Conservation (phyloP, 1,140 invertebrate species). For the Drosophila ohnishii region DNA sequence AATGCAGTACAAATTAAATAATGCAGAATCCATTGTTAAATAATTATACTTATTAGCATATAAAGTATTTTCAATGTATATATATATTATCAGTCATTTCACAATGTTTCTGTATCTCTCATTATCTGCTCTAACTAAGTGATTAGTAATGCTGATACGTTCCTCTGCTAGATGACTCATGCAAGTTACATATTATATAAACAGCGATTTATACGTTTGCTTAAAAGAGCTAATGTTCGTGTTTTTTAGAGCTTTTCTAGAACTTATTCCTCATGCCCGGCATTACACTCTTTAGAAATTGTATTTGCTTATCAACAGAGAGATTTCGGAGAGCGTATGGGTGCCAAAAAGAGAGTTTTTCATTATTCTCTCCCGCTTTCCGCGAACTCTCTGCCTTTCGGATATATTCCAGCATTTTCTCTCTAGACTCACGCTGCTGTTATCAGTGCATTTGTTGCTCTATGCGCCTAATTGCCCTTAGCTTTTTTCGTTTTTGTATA, state of each 20-base stretch:
- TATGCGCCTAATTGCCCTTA: constrained; percentile 40
- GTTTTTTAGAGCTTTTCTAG: constrained; percentile 2
- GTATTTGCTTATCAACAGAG: constrained; percentile 39
- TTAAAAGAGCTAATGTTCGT: constrained; percentile 8
- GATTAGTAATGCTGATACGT: constrained; percentile 1
- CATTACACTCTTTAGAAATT: constrained; percentile 23
- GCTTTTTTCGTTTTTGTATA: constrained; percentile 31
- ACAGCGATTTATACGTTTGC: not conserved
- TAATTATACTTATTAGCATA: not conserved
- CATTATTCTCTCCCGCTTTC: constrained; percentile 1
- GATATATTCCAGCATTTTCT: constrained; percentile 28
- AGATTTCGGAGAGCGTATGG: not conserved
- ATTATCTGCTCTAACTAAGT: not conserved
- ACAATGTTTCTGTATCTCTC: not conserved
- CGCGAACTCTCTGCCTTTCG: not conserved
- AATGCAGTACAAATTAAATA: not conserved
- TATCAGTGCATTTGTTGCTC: constrained; percentile 53
- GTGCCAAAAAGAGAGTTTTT: not conserved
- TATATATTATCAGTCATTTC: not conserved
- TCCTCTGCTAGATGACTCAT: constrained; percentile 4
- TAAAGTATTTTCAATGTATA: not conserved
- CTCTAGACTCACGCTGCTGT: constrained; percentile 11
- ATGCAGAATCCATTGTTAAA: not conserved
- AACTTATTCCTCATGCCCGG: constrained; percentile 17
- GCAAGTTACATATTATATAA: constrained; percentile 4